A percentile compares a stretch with the other conserved stretches of the same genome.
Evolutionary conservation across 2,888 invertebrate species (phyloP).

Genomic region (Spatulosminthurus flaviceps): DNA sequence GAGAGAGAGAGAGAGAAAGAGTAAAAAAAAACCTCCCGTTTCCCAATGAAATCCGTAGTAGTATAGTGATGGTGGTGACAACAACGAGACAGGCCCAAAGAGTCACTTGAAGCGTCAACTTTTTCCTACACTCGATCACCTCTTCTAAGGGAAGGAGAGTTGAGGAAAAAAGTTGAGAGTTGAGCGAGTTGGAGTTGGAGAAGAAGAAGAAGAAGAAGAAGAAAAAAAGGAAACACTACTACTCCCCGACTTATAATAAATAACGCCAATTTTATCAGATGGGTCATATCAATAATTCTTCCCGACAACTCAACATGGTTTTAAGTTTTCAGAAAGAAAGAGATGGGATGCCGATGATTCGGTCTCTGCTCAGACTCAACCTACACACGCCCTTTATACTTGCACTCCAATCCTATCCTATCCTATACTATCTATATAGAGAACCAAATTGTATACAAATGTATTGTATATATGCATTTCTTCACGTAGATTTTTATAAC

Average conservation of each 20-base stretch:
- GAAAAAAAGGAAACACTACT: constrained; percentile 30
- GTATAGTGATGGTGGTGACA: constrained; percentile 26
- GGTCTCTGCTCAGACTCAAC: constrained; percentile 18
- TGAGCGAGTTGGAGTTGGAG: too few species aligned
- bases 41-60: constrained; percentile 16
- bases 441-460: too few species aligned
- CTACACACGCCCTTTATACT: background rate
- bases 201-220: background rate
- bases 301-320: constrained; percentile 51
- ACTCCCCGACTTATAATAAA: constrained; percentile 48
- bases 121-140: constrained; percentile 11
- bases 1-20: background rate
- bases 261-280: constrained; percentile 49
- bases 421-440: too few species aligned
- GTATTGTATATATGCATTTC: too few species aligned
- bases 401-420: too few species aligned
- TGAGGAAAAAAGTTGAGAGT: too few species aligned
- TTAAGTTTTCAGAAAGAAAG: constrained; percentile 43
- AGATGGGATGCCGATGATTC: constrained; percentile 48
- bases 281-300: constrained; percentile 51
- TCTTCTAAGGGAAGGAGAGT: background rate
- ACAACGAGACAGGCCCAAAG: constrained; percentile 37
- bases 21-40: background rate
- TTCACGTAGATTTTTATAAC: too few species aligned
- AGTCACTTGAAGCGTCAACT: constrained; percentile 21